These are phyloP conservation scores for Eupeodes luniger DNA, from an alignment of 2,888 invertebrate species.

Conservation along the genomic window DNA sequence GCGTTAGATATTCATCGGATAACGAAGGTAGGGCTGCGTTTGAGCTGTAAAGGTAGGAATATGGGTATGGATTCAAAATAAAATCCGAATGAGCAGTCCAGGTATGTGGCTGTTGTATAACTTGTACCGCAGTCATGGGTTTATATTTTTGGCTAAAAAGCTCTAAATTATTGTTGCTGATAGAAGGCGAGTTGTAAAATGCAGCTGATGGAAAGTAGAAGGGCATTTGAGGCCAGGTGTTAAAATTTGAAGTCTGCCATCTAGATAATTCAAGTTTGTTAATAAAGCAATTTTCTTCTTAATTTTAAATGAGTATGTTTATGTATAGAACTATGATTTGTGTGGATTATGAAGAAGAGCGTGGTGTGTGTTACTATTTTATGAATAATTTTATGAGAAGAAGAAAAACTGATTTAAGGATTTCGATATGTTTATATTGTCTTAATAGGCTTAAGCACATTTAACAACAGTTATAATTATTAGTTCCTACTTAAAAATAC, in stretches of 20 bases:
- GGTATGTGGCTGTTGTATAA: constrained; percentile 5
- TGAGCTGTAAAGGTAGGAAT: constrained; percentile 64
- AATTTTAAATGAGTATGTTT: not conserved
- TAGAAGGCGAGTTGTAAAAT: constrained; percentile 33
- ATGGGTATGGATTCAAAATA: constrained; percentile 60
- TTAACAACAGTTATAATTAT: constrained; percentile 12
- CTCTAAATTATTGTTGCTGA: constrained; percentile 27
- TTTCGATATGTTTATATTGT: constrained; percentile 9
- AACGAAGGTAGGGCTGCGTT: constrained; percentile 10
- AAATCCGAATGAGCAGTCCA: constrained; percentile 48
- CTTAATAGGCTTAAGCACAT: constrained; percentile 18
- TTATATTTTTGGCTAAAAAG: constrained; percentile 40
- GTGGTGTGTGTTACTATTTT: not conserved
- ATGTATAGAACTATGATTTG: not conserved
- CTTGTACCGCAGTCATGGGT: constrained; percentile 14
- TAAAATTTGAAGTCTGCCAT: constrained; percentile 81
- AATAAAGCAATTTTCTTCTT: constrained; percentile 45
- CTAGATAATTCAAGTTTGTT: constrained; percentile 72
- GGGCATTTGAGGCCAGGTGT: constrained; percentile 80
- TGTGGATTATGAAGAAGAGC: not conserved
- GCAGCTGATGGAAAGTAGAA: constrained; percentile 51
- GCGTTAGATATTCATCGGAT: constrained; percentile 8
- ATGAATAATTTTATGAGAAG: not conserved
- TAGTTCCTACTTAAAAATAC: constrained; percentile 24
- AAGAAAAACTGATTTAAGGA: not conserved